phyloP scores from a whole-genome alignment of 1,140 invertebrate species.

The Aphelenchoides fujianensis region DNA sequence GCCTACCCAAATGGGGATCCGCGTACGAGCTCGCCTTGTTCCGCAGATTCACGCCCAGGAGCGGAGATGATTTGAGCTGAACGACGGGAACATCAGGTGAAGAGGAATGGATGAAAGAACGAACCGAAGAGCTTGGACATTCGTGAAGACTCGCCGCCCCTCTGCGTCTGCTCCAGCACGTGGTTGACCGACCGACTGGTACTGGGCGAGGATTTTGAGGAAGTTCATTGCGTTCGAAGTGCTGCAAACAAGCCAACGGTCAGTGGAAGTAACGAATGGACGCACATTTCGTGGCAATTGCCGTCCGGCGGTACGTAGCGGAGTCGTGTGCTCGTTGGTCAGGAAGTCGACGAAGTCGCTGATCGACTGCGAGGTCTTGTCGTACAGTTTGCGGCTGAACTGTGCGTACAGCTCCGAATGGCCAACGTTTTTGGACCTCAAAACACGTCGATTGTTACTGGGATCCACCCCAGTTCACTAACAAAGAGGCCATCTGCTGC shows the following conservation, averaged over 20 bases:
- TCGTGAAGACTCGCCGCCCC: slow-evolving; percentile 8
- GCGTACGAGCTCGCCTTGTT: slow-evolving; percentile 42
- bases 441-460: background rate
- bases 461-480: slow-evolving; percentile 28
- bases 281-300: slow-evolving; percentile 32
- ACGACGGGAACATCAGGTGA: slow-evolving; percentile 21
- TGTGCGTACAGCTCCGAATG: slow-evolving; percentile 26
- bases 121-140: slow-evolving; percentile 42
- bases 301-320: slow-evolving; percentile 48
- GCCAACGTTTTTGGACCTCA: slow-evolving; percentile 38
- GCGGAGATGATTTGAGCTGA: slow-evolving; percentile 49
- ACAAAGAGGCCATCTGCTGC: slow-evolving; percentile 38
- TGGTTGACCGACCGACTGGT: slow-evolving; percentile 32
- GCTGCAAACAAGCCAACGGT: background rate
- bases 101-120: background rate
- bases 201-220: slow-evolving; percentile 42
- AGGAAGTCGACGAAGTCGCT: slow-evolving; percentile 38
- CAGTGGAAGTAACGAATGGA: background rate
- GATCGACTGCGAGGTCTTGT: slow-evolving; percentile 35
- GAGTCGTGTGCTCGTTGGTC: slow-evolving; percentile 40
- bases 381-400: slow-evolving; percentile 25
- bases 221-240: slow-evolving; percentile 42
- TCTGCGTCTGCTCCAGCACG: slow-evolving; percentile 19
- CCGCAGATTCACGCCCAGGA: slow-evolving; percentile 41
- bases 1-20: slow-evolving; percentile 32